Base-by-base conservation (phyloP, 2,888 invertebrate species). In the Epistrophe grossulariae region DNA sequence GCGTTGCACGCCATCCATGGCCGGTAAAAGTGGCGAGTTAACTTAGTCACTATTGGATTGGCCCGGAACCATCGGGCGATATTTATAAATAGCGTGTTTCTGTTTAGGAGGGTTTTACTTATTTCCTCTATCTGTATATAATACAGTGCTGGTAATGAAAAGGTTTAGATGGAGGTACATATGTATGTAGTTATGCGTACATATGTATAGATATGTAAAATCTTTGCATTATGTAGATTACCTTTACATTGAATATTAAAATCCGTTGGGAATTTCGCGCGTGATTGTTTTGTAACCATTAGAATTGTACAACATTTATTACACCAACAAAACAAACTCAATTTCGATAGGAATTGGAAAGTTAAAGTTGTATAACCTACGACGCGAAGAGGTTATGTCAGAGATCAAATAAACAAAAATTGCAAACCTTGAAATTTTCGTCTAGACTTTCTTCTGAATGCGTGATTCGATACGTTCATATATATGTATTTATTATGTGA, bases 31-130 rank as follows among this genome's bases (percentile, higher is more conserved):
- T 55, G 28, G 17, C n/a, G 19, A 57, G 40, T 2, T 48, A 10
- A 50, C 52, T 15, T 40, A 35, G 38, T 68, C 48, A 77, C 68
- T 48, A 74, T 85, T 81, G 78, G 81, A 70, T 70, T 70, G 85
- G 85, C 66, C 45, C 71, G 71, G n/a, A 81, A 74, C 24, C 19
- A 81, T 81, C 81, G 85, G 43, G 78, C 81, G 85, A 85, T 85
- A 62, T 48, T 35, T 81, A 62, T 48, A 24, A 55, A 74, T 81
- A 81, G 78, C 71, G 78, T 85, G 85, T 79, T 81, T 73, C 13
- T 55, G 55, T 45, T 19, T n/a, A 40, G 38, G 1, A 15, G 31
- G 11, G 7, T 59, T 31, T 6, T 43, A 6, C 15, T 57, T 43
- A 5, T 43, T 31, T 45, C 55, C 38, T 35, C 17, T 31, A 17